These are phyloP conservation scores for Tyto alba DNA, from an alignment of 2,113 vertebrate species.

Conservation along the genomic window DNA sequence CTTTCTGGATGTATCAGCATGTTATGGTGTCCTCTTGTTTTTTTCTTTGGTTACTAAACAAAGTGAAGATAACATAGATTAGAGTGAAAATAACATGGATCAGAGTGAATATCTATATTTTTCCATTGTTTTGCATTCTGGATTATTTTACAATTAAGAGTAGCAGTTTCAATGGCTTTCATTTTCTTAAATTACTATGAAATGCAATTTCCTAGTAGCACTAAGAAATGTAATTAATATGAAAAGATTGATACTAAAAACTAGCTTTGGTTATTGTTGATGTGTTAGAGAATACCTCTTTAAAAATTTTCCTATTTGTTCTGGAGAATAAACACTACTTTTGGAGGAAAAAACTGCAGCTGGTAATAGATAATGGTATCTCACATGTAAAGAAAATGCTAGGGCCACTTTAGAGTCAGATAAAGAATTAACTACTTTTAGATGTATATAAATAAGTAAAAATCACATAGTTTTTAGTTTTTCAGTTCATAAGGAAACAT, in stretches of 20 bases:
- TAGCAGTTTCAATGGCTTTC: neutral
- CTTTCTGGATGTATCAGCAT: neutral
- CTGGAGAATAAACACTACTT: neutral
- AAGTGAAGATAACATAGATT: neutral
- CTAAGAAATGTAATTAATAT: neutral
- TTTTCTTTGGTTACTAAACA: neutral
- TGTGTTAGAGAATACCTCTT: neutral
- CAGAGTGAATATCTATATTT: slow-evolving; percentile 8
- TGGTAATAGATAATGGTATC: neutral
- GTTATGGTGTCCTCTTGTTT: neutral
- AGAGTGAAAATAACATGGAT: neutral
- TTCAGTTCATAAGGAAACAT: neutral
- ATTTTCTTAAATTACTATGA: neutral
- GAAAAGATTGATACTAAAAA: neutral
- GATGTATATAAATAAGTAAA: neutral
- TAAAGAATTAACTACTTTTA: neutral
- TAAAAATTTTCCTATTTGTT: slow-evolving; percentile 28
- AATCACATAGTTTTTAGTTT: neutral
- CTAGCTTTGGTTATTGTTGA: neutral
- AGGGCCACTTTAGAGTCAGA: neutral
- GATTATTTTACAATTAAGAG: neutral
- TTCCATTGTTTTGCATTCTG: neutral
- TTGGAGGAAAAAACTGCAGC: neutral
- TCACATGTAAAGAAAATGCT: neutral
- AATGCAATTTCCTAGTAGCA: no score